Evolutionary conservation across 2,113 vertebrate species (phyloP).

Genomic region (Crotalus helleri): DNA sequence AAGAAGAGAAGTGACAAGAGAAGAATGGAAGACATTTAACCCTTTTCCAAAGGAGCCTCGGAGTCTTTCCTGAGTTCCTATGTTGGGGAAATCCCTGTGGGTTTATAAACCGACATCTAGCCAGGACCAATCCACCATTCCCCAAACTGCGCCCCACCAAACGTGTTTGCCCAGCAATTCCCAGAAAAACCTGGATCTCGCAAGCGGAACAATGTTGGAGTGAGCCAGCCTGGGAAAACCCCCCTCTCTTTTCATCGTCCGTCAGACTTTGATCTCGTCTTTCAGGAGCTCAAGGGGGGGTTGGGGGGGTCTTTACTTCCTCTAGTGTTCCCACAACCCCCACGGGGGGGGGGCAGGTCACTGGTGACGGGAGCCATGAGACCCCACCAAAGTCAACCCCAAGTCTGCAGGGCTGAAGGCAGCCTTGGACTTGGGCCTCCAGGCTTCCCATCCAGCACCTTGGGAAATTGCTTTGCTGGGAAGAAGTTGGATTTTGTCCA

Average conservation of each 20-base stretch:
- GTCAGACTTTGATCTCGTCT: not conserved
- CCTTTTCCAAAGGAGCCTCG: not conserved
- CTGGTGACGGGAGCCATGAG: not conserved
- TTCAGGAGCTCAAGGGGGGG: not conserved
- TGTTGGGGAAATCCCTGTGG: accelerated
- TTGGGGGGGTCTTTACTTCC: not conserved
- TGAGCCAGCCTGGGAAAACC: not conserved
- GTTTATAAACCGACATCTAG: not conserved
- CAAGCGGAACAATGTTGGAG: not conserved
- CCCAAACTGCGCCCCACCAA: not conserved
- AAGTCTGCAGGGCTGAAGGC: not conserved
- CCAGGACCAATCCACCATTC: not conserved
- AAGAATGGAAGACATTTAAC: not conserved
- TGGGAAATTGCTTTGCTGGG: not conserved
- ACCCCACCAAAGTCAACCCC: not conserved
- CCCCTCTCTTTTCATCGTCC: not conserved
- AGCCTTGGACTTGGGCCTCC: not conserved
- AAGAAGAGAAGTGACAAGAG: not conserved
- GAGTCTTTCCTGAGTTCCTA: not conserved
- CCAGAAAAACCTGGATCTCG: not conserved
- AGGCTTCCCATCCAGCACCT: not conserved
- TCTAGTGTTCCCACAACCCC: not conserved
- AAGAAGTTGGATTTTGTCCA: not conserved
- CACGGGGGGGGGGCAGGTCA: too few relatives aligned
- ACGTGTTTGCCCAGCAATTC: not conserved